These are phyloP conservation scores for Polypedilum vanderplanki DNA, from an alignment of 1,140 invertebrate species.

Conservation along the genomic window DNA sequence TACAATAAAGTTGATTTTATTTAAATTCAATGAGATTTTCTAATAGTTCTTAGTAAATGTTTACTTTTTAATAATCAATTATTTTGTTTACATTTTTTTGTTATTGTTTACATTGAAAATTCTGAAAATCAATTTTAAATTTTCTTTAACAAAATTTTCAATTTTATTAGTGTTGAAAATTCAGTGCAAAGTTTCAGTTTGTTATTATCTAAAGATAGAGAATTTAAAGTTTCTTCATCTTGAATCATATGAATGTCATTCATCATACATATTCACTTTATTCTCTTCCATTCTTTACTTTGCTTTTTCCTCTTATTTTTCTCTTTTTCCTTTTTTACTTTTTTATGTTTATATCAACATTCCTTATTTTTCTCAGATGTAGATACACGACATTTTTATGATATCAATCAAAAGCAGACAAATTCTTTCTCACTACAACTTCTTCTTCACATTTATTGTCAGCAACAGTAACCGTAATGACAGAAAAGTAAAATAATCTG, in stretches of 20 bases:
- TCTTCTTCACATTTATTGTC: neutral
- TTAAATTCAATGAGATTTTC: no score
- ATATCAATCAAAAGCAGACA: constrained; percentile 12
- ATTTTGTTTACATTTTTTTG: no score
- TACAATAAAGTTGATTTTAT: no score
- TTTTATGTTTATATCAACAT: neutral
- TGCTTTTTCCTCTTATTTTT: neutral
- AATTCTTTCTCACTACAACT: neutral
- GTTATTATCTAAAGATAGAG: no score
- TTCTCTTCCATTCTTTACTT: neutral
- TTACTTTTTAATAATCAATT: no score
- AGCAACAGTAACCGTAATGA: neutral
- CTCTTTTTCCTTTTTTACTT: neutral
- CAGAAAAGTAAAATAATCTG: no score
- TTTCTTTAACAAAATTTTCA: no score
- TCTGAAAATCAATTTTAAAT: no score
- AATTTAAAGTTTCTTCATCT: neutral
- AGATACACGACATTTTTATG: constrained; percentile 13
- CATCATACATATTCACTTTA: neutral
- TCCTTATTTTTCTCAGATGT: neutral
- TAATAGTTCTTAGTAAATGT: no score
- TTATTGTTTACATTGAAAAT: no score
- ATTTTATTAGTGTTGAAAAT: no score
- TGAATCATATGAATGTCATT: neutral
- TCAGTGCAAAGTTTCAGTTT: no score